Base-by-base conservation (phyloP, 2,113 vertebrate species). In the Neolamprologus caudopunctatus region DNA sequence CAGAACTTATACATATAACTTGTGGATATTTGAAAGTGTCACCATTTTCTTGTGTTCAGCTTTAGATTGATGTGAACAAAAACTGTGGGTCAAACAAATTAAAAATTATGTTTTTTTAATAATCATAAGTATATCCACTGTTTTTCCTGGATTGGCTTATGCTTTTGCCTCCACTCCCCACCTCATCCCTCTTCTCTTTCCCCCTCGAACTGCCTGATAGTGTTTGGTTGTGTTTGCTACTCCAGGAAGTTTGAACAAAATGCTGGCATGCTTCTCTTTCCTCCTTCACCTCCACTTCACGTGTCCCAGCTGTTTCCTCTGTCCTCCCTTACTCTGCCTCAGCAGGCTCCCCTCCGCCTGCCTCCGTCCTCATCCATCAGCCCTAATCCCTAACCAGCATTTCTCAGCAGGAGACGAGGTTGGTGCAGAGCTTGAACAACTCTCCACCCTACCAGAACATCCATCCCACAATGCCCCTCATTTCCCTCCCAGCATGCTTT, bases 301-400 rank as follows among this genome's bases (percentile, higher is more conserved):
- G 89, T 12, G 21, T 90, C 90, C 92, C 95, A 96, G 94, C 95
- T 95, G 94, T 95, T 96, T 96, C 95, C 95, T 93, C 91, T 82
- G 55, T 89, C 90, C 92, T 91, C 90, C 85, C 93, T 92, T 87
- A 79, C 90, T 89, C 78, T 26, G 55, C 78, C 93, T 82, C 93
- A 89, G 93, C 91, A 83, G 92, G 94, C 12, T 68, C 81, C 81
- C 79, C 89, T 83, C 75, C 71, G 28, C 47, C 84, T 14, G 40
- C 71, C 54, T 84, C 91, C 90, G 63, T 61, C 85, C 80, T 71
- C 89, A 91, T 91, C 93, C 89, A 93, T 93, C 92, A 91, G 51
- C 28, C 71, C 87, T 88, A 94, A 90, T 88, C 81, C 84, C 92
- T 84, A 86, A 90, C 88, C 92, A 85, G 87, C 85, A 35, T 80